Base-by-base conservation (phyloP, 1,140 invertebrate genomes). In the Magallana angulata region DNA sequence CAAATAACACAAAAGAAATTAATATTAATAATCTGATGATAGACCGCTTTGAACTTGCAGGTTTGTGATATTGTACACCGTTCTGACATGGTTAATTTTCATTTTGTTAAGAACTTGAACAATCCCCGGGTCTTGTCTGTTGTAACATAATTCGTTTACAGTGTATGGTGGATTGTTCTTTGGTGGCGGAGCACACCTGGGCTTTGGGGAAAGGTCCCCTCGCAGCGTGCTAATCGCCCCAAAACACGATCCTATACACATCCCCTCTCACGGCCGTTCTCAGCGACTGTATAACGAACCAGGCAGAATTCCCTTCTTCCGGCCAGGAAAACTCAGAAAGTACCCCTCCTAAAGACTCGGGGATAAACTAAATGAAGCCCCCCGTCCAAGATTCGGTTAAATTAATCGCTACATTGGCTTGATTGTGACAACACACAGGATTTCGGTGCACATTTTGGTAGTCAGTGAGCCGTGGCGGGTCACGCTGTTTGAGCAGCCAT, bases 191-290 rank as follows among this genome's bases (percentile, higher is more conserved):
- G 68, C 68, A 30, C 68, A 76, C 68, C 68, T 76, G 68, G 68
- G 18, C 36, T 76, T 24, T 7, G 7, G 24, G 18, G 24, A 24
- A 76, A 76, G 68, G 68, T 76, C 60, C n/a, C 60, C 60, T 62
- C 60, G 12, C 60, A 76, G 36, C 24, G 68, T 76, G 68, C 68
- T 76, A 76, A 76, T 76, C 68, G 36, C 68, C 68, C 68, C 68
- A 18, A 30, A 76, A 76, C 68, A 76, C 68, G 68, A 76, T 76
- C 30, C 36, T 48, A 5, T 48, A 48, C 36, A 48, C 36, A 48
- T 2, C 36, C 36, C 36, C 36, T 48, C 36, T 48, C 36, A 48
- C 36, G 5, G 36, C 5, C 36, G 36, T 48, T 48, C 36, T 48
- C 36, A 48, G 36, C 36, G 36, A 48, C 36, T 48, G 36, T 48